These are phyloP conservation scores for Synanthedon tipuliformis DNA, from an alignment of 2,888 invertebrate species.

Conservation along the genomic window DNA sequence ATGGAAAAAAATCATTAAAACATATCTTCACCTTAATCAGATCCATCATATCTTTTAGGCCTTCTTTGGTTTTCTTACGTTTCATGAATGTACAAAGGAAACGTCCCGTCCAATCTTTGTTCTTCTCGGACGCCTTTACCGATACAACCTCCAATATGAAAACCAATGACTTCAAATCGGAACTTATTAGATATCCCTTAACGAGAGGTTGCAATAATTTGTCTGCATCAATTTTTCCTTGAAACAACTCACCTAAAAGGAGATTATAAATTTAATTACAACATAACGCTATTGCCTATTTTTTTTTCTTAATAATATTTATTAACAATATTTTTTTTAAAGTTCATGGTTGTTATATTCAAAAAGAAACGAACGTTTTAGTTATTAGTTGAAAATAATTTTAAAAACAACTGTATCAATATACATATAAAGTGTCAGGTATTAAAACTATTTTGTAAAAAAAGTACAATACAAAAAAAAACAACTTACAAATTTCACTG, in stretches of 20 bases:
- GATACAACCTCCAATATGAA: constrained; percentile 59
- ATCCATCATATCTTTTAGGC: constrained; percentile 40
- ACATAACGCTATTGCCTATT: neutral
- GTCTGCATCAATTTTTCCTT: constrained; percentile 63
- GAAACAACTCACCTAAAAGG: constrained; percentile 47
- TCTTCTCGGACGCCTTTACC: constrained; percentile 42
- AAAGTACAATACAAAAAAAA: too few species aligned
- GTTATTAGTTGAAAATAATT: too few species aligned
- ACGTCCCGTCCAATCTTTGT: constrained; percentile 69
- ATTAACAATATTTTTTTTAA: too few species aligned
- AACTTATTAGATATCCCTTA: constrained; percentile 53
- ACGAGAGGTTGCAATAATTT: constrained; percentile 56
- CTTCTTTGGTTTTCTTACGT: constrained; percentile 45
- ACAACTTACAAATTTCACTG: constrained; percentile 57
- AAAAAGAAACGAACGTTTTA: too few species aligned
- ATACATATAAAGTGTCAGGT: too few species aligned
- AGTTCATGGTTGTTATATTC: too few species aligned
- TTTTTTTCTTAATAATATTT: neutral
- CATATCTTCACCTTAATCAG: constrained; percentile 48
- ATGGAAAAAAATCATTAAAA: too few species aligned
- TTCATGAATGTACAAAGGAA: constrained; percentile 62
- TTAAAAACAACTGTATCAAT: too few species aligned
- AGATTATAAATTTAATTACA: neutral
- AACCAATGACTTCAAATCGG: constrained; percentile 53
- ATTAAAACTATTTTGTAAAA: too few species aligned